phyloP scores from a whole-genome alignment of 2,888 invertebrate species.

The Drosophila engyochracea region DNA sequence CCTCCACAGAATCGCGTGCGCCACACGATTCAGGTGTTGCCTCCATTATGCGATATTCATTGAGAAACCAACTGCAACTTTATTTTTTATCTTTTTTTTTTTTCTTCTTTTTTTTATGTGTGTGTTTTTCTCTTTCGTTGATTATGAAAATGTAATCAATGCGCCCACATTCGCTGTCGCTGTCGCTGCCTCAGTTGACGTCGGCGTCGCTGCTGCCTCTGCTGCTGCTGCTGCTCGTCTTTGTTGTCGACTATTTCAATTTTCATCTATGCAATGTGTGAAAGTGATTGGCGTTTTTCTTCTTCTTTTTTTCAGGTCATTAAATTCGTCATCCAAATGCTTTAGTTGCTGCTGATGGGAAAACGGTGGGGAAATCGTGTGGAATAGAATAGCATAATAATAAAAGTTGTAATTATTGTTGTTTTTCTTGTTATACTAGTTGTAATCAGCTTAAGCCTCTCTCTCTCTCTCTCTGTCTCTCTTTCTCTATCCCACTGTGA shows the following conservation, averaged over 20 bases:
- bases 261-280: conserved; percentile 76
- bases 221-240: conserved; percentile 48
- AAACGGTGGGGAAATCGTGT: conserved; percentile 11
- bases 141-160: conserved; percentile 78
- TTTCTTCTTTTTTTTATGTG: not conserved
- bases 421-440: conserved; percentile 1
- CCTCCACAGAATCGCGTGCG: conserved; percentile 69
- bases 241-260: conserved; percentile 67
- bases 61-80: conserved; percentile 62
- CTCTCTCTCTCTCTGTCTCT: no score
- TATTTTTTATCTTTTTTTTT: conserved; percentile 14
- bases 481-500: conserved; percentile 1
- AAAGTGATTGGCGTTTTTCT: conserved; percentile 73
- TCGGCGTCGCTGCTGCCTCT: conserved; percentile 27
- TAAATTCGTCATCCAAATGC: conserved; percentile 72
- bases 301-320: conserved; percentile 73
- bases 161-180: conserved; percentile 58
- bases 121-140: conserved; percentile 45
- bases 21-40: conserved; percentile 73
- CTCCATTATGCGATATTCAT: conserved; percentile 78
- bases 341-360: conserved; percentile 23
- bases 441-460: conserved; percentile 42
- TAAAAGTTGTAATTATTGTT: conserved; percentile 22
- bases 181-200: conserved; percentile 26
- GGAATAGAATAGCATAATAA: not conserved